Evolutionary conservation across 1,140 invertebrate genomes (phyloP).

Genomic region (Zophobas atratus): DNA sequence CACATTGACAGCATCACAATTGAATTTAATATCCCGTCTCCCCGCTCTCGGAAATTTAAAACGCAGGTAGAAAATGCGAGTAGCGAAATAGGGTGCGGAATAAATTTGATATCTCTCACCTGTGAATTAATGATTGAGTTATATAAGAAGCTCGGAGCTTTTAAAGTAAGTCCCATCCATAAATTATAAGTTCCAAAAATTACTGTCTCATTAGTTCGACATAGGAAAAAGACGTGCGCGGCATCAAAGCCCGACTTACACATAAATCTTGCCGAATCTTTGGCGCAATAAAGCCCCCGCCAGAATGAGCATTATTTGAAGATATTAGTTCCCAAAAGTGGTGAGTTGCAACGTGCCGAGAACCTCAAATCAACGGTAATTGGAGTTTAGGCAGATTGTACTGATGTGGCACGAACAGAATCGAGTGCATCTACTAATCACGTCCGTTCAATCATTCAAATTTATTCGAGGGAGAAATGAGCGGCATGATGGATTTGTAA

Average conservation of each 20-base stretch:
- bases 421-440: conserved; percentile 28
- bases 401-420: conserved; percentile 4
- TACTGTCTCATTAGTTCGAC: background rate
- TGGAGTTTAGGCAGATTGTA: conserved; percentile 26
- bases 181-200: conserved; percentile 6
- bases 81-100: conserved; percentile 2
- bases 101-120: conserved; percentile 21
- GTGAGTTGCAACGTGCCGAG: conserved; percentile 12
- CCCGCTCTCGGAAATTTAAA: conserved; percentile 20
- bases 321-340: background rate
- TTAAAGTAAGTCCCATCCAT: background rate
- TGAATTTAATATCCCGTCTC: conserved; percentile 12
- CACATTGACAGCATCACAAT: background rate
- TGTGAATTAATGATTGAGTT: conserved; percentile 21
- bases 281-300: background rate
- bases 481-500: background rate
- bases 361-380: conserved; percentile 25
- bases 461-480: background rate
- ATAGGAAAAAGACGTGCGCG: conserved; percentile 1
- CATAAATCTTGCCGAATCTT: conserved; percentile 1
- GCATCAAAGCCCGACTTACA: background rate
- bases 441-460: conserved; percentile 32
- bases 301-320: conserved; percentile 14
- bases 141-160: background rate
- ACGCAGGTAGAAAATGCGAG: background rate